phyloP scores from a whole-genome alignment of 2,888 invertebrate species.

The Stenichneumon culpator region DNA sequence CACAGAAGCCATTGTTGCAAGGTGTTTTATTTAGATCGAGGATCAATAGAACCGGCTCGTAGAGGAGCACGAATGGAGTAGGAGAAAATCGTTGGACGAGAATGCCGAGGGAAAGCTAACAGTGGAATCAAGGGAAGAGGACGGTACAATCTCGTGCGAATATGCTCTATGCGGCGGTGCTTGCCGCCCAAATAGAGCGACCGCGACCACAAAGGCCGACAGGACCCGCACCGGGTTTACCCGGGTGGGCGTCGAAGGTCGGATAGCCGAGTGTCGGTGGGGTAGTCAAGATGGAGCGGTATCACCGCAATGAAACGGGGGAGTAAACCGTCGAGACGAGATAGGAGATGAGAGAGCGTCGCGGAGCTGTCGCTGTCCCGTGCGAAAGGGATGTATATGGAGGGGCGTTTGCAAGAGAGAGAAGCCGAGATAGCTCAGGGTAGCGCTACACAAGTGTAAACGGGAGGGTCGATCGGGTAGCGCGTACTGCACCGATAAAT shows the following conservation, averaged over 20 bases:
- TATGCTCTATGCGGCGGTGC: slow-evolving; percentile 74
- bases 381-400: not conserved
- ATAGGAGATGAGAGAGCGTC: slow-evolving; percentile 11
- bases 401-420: not conserved
- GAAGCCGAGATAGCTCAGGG: slow-evolving; percentile 33
- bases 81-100: slow-evolving; percentile 11
- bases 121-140: slow-evolving; percentile 16
- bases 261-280: slow-evolving; percentile 25
- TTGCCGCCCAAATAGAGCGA: slow-evolving; percentile 74
- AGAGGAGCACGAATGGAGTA: slow-evolving; percentile 2
- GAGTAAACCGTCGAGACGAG: not conserved
- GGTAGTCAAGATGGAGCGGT: slow-evolving; percentile 4
- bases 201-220: slow-evolving; percentile 74
- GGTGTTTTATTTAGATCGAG: slow-evolving; percentile 80
- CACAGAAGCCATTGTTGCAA: slow-evolving; percentile 68
- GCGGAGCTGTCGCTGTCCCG: slow-evolving; percentile 17
- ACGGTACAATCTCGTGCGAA: slow-evolving; percentile 71
- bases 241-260: slow-evolving; percentile 45
- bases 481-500: slow-evolving; percentile 51
- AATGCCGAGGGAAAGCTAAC: slow-evolving; percentile 19
- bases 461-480: not conserved
- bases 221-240: slow-evolving; percentile 60
- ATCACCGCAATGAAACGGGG: not conserved
- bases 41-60: slow-evolving; percentile 71
- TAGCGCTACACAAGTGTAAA: not conserved